A percentile compares a stretch with the other conserved stretches of the same genome.
phyloP scores from a whole-genome alignment of 1,140 invertebrate species.

The Drosophila erecta region DNA sequence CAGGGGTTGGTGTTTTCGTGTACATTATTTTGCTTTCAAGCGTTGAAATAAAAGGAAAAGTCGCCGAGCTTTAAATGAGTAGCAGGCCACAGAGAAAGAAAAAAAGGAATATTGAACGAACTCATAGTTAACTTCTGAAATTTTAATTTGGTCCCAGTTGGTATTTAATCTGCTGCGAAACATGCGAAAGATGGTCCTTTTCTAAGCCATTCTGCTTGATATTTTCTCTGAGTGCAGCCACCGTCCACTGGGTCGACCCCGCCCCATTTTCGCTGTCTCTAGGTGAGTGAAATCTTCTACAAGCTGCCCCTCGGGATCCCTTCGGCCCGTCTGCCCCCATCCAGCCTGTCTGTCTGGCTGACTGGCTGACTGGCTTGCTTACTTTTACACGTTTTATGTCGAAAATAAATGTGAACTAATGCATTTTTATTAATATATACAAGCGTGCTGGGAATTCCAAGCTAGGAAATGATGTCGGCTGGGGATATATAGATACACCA shows the following conservation, averaged over 20 bases:
- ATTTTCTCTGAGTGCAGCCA: constrained; percentile 16
- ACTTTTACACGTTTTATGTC: constrained; percentile 81
- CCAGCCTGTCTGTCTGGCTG: constrained; percentile 30
- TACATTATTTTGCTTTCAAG: constrained; percentile 81
- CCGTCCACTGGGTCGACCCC: constrained; percentile 17
- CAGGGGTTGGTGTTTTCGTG: constrained; percentile 50
- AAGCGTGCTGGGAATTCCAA: constrained; percentile 79
- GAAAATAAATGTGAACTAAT: constrained; percentile 83
- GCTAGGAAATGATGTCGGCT: constrained; percentile 41
- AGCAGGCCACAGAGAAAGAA: constrained; percentile 5
- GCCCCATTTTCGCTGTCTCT: background rate
- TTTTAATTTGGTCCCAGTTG: too few species aligned
- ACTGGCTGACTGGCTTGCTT: constrained; percentile 59
- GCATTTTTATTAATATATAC: constrained; percentile 84
- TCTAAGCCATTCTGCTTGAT: background rate
- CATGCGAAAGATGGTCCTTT: background rate
- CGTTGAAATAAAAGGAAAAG: constrained; percentile 75
- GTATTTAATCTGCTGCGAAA: background rate
- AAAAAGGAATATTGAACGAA: background rate
- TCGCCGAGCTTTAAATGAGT: constrained; percentile 74
- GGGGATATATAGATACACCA: constrained; percentile 7
- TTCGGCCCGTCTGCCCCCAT: constrained; percentile 17
- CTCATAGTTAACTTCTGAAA: too few species aligned
- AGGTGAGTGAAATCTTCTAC: constrained; percentile 36
- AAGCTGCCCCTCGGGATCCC: constrained; percentile 57